Evolutionary conservation across 2,888 invertebrate genomes (phyloP), one percentile per base, ranked within the genome.

Genomic region (Diarsia mendica): DNA sequence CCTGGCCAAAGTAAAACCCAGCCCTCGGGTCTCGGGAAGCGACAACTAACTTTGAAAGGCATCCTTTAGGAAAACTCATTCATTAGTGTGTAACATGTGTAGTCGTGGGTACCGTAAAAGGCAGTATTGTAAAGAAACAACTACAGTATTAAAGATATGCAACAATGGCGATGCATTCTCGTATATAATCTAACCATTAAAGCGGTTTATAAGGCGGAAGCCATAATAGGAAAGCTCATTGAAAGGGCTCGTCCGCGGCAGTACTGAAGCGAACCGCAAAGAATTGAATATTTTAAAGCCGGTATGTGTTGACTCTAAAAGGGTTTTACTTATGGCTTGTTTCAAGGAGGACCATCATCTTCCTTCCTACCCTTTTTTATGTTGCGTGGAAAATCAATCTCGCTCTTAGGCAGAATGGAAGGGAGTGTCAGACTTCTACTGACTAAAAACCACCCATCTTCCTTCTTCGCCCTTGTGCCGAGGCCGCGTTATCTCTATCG

Each of bases 171-270:
- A 11, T 18, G n/a, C 15, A 46, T n/a, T n/a, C 28, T n/a, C n/a
- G n/a, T n/a, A n/a, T n/a, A n/a, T n/a, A n/a, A 61, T n/a, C 44
- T 11, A 44, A 6, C 44, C 1, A 33, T 10, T 67, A 49, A 44
- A 81, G 18, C 48, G 33, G 55, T 67, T 80, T 75, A 80, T 49
- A 44, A 63, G n/a, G 51, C 8, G 49, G 81, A 79, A 81, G 67
- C 78, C 78, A 75, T 81, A 81, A 67, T 33, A 67, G 63, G 46
- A 64, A 46, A 44, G 63, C 55, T 46, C 23, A 51, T 81, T 81
- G 75, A 64, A 64, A 67, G 6, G 51, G 33, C 18, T 75, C 44
- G 33, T 13, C 4, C 5, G 28, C 67, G 63, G 81, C 81, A 81
- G 9, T 80, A 58, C 11, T 73, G 18, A 18, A 10, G 44, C 23